These are phyloP conservation scores for Pseudobourletiella spinata DNA, from an alignment of 1,140 invertebrate genomes.

Conservation along the genomic window DNA sequence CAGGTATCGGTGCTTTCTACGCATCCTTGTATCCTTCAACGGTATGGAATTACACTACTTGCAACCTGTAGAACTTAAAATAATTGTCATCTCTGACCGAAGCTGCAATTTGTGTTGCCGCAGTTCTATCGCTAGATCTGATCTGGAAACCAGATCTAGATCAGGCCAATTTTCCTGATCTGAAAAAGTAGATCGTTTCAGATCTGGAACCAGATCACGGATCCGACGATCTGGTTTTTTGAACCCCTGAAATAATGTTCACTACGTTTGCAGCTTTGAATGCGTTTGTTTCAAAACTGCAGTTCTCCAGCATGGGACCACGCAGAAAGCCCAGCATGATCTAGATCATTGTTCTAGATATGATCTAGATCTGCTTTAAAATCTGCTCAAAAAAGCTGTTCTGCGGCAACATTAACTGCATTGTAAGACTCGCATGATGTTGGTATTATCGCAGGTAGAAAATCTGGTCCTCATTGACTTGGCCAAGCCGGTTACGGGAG, in stretches of 20 bases:
- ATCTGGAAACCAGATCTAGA: neutral
- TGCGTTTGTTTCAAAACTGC: too few species aligned
- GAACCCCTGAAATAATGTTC: too few species aligned
- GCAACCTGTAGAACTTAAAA: neutral
- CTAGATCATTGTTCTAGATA: neutral
- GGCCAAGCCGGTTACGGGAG: slow-evolving; percentile 18
- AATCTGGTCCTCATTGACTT: slow-evolving; percentile 23
- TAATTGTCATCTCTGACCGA: neutral
- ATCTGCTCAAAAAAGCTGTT: too few species aligned
- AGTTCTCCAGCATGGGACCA: neutral
- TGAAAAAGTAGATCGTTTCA: too few species aligned
- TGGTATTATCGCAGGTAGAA: slow-evolving; percentile 8
- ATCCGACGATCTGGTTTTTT: too few species aligned
- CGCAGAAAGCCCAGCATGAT: neutral
- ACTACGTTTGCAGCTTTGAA: too few species aligned
- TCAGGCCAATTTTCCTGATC: too few species aligned
- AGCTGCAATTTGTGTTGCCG: neutral
- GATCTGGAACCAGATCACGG: too few species aligned
- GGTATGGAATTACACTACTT: neutral
- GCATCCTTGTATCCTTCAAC: slow-evolving; percentile 17
- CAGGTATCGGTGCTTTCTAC: slow-evolving; percentile 21
- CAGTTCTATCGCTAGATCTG: neutral
- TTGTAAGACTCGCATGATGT: neutral
- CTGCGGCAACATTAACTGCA: too few species aligned
- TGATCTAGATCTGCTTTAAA: neutral